These are phyloP conservation scores for Varanus salvator DNA, from an alignment of 2,113 vertebrate species.

Conservation along the genomic window DNA sequence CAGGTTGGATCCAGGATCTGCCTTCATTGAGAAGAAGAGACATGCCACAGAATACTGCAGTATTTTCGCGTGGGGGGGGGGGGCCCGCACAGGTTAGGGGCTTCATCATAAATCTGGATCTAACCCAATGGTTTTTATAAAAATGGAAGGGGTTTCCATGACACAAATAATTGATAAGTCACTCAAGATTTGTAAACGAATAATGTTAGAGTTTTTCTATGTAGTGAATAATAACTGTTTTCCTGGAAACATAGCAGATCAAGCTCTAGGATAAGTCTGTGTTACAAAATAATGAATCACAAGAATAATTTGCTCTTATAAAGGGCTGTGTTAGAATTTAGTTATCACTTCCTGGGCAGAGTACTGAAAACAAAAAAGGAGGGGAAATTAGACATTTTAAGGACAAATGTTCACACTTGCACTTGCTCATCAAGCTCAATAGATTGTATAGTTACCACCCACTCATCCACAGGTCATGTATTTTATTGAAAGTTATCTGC, in stretches of 20 bases:
- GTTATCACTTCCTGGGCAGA: conserved; percentile 23
- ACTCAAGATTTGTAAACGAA: background rate
- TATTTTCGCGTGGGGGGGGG: too few species aligned
- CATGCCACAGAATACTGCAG: too few species aligned
- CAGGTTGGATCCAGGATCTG: too few species aligned
- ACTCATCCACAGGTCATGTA: background rate
- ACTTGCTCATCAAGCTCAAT: background rate
- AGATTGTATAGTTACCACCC: background rate
- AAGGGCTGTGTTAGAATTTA: conserved; percentile 28
- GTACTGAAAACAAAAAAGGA: conserved; percentile 20
- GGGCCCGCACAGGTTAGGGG: too few species aligned
- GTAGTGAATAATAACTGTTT: background rate
- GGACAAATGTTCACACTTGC: background rate
- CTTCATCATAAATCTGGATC: too few species aligned
- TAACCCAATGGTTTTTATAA: background rate
- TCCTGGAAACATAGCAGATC: conserved; percentile 21
- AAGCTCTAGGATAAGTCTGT: conserved; percentile 8
- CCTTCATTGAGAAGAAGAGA: too few species aligned
- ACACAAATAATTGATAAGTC: background rate
- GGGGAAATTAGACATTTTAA: background rate
- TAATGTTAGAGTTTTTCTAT: background rate
- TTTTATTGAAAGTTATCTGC: background rate
- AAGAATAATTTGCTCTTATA: conserved; percentile 13
- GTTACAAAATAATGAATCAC: conserved; percentile 4
- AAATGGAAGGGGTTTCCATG: background rate